Conservation (phyloP, 2,888 invertebrate species). For the Aplocera efformata region DNA sequence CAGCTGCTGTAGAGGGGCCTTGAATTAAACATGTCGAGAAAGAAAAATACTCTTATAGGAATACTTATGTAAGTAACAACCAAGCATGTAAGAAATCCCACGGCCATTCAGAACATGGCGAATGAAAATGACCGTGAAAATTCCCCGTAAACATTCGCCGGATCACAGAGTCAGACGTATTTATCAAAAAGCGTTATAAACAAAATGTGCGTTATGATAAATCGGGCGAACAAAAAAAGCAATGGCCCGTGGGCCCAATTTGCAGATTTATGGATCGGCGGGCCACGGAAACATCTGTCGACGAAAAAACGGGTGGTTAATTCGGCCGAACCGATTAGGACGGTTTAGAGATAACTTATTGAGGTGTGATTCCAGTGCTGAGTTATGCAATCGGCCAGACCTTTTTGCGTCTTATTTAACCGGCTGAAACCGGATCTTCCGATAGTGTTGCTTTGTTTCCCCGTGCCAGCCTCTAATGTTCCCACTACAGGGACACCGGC, state of each 20-base stretch:
- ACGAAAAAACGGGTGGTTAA: constrained; percentile 41
- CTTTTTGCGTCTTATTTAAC: too few species aligned
- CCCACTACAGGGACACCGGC: too few species aligned
- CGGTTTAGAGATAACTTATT: constrained; percentile 27
- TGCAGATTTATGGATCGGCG: constrained; percentile 52
- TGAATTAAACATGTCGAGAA: too few species aligned
- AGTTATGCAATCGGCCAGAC: background rate
- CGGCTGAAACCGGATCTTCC: too few species aligned
- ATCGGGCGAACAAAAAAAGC: constrained; percentile 37
- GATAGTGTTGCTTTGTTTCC: too few species aligned
- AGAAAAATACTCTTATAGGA: too few species aligned
- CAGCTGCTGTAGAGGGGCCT: too few species aligned
- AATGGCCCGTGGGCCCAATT: constrained; percentile 43
- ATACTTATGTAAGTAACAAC: too few species aligned
- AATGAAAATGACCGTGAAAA: constrained; percentile 8
- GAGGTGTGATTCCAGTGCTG: constrained; percentile 18
- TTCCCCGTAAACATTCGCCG: constrained; percentile 23
- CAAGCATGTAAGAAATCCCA: background rate
- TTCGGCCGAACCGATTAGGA: constrained; percentile 35
- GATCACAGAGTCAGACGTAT: constrained; percentile 51
- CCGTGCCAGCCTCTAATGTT: too few species aligned
- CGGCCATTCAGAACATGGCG: background rate
- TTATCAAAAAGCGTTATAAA: constrained; percentile 68
- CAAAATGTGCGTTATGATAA: constrained; percentile 66
- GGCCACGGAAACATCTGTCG: constrained; percentile 57